Conservation (phyloP, 2,113 vertebrate species). For the Dolichallabes microphthalmus region DNA sequence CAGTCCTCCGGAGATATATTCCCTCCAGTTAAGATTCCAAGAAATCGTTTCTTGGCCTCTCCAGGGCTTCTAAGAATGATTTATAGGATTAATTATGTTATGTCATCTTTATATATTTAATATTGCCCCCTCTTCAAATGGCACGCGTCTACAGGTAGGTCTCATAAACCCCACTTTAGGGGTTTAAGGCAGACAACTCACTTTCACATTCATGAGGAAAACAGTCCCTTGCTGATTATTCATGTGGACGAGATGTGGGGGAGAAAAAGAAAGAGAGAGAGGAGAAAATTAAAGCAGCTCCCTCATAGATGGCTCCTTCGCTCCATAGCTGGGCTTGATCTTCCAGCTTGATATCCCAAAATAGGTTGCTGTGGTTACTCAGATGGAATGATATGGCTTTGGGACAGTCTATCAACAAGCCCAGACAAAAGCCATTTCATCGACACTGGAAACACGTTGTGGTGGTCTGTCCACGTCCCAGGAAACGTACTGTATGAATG, state of each 20-base stretch:
- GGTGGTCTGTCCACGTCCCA: slow-evolving; percentile 37
- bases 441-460: slow-evolving; percentile 15
- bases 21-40: not conserved
- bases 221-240: not conserved
- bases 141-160: not conserved
- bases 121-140: not conserved
- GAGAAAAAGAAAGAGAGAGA: no score
- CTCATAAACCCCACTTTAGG: not conserved
- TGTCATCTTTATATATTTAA: slow-evolving; percentile 3
- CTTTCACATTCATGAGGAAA: not conserved
- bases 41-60: not conserved
- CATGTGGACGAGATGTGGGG: not conserved
- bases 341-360: slow-evolving; percentile 30
- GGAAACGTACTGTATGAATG: slow-evolving; percentile 47
- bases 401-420: slow-evolving; percentile 39
- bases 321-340: slow-evolving; percentile 2
- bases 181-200: not conserved
- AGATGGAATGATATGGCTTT: slow-evolving; percentile 30
- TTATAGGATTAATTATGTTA: slow-evolving; percentile 17
- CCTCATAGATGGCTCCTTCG: not conserved
- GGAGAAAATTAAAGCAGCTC: not conserved
- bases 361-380: slow-evolving; percentile 35
- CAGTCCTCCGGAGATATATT: not conserved
- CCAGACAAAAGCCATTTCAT: slow-evolving; percentile 36
- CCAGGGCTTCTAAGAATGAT: not conserved